Conservation (phyloP, 1,140 invertebrate genomes). For the Polyergus mexicanus region DNA sequence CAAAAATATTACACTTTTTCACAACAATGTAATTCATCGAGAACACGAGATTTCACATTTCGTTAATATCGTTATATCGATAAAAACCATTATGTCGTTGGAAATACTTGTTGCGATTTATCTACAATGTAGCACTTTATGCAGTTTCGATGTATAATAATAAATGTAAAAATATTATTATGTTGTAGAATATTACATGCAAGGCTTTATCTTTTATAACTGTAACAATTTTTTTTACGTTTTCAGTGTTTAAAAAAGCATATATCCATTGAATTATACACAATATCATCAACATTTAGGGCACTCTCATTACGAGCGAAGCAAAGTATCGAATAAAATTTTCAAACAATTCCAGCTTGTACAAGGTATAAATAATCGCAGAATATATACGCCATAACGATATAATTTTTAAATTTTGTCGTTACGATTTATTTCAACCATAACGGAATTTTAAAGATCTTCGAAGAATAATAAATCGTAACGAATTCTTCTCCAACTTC, state of each 20-base stretch:
- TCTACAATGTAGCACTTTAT: no score
- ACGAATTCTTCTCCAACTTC: neutral
- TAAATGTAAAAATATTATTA: no score
- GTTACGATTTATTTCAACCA: neutral
- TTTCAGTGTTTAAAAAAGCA: neutral
- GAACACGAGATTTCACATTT: slow-evolving; percentile 12
- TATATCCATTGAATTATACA: neutral
- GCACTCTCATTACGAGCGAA: neutral
- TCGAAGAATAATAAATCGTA: neutral
- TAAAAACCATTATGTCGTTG: no score
- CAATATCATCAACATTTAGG: slow-evolving; percentile 3
- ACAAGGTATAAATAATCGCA: neutral
- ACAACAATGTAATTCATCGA: neutral
- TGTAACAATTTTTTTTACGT: neutral
- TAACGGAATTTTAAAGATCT: neutral
- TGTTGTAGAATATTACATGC: no score
- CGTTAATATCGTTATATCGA: neutral
- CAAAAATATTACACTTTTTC: slow-evolving; percentile 2
- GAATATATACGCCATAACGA: neutral
- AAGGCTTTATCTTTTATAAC: neutral
- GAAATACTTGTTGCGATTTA: no score
- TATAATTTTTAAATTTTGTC: neutral
- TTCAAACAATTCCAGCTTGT: neutral
- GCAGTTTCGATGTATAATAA: no score
- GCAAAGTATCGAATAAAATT: slow-evolving; percentile 15